Percentiles rank a stretch among this genome's conserved stretches.
Evolutionary conservation across 64 coral and sea anemone species (phyloP).

Genomic region (Pocillopora damicornis): DNA sequence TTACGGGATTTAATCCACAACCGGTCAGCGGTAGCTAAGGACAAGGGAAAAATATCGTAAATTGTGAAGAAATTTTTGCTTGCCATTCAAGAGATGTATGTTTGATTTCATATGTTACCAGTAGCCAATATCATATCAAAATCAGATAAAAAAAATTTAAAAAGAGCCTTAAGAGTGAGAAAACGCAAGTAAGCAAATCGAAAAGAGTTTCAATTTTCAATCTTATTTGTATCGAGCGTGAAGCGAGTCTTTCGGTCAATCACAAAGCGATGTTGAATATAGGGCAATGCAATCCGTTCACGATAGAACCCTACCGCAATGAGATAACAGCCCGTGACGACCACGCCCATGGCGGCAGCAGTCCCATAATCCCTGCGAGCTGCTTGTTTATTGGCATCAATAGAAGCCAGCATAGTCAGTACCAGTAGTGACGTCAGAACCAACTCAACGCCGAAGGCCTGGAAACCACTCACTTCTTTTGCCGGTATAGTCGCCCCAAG

Average conservation of each 20-base stretch:
- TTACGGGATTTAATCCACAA: slow-evolving; percentile 45
- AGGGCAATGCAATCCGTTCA: neutral
- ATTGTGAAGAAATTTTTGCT: neutral
- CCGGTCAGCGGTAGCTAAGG: slow-evolving; percentile 47
- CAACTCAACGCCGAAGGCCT: slow-evolving; percentile 43
- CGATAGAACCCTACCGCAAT: slow-evolving; percentile 25
- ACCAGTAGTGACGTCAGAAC: slow-evolving; percentile 48
- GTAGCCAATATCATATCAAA: too few relatives aligned
- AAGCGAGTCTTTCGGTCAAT: too few relatives aligned
- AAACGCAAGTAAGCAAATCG: too few relatives aligned
- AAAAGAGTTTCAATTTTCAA: too few relatives aligned
- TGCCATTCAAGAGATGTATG: too few relatives aligned
- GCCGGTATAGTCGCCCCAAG: slow-evolving; percentile 53
- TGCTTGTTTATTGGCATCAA: slow-evolving; percentile 44
- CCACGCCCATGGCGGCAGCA: slow-evolving; percentile 50
- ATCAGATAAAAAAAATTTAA: too few relatives aligned
- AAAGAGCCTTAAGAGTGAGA: too few relatives aligned
- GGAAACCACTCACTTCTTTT: slow-evolving; percentile 26
- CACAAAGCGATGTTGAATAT: too few relatives aligned
- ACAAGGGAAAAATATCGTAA: neutral
- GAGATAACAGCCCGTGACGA: slow-evolving; percentile 37
- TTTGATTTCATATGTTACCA: too few relatives aligned
- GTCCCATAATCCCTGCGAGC: slow-evolving; percentile 35
- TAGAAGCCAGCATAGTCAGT: slow-evolving; percentile 36
- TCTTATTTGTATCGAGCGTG: too few relatives aligned